Conservation (phyloP, 2,797 vertebrate genomes). For the Astyanax mexicanus region DNA sequence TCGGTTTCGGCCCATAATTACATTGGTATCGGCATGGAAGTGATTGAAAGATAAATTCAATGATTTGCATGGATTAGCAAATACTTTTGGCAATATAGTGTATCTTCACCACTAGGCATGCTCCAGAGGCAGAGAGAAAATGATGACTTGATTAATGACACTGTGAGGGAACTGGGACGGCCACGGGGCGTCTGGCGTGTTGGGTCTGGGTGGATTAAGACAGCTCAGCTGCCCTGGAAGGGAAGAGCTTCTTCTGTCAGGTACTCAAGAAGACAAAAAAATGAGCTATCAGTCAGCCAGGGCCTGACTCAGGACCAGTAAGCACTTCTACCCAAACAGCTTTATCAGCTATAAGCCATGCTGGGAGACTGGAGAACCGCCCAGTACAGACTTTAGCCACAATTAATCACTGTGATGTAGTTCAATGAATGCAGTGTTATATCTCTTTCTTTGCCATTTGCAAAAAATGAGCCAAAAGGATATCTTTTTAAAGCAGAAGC, state of each 20-base stretch:
- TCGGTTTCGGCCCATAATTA: no score
- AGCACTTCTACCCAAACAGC: constrained; percentile 23
- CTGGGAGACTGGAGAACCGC: constrained; percentile 4
- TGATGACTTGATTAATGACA: constrained; percentile 43
- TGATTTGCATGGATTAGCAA: no score
- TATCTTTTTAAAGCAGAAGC: not conserved
- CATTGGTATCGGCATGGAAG: no score
- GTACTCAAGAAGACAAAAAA: constrained; percentile 30
- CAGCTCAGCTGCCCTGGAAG: constrained; percentile 36
- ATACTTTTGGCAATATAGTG: no score
- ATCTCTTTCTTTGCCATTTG: not conserved
- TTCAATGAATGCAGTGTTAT: not conserved
- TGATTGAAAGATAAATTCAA: no score
- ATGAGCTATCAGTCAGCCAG: constrained; percentile 27
- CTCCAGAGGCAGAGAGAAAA: constrained; percentile 9
- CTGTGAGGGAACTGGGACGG: constrained; percentile 2
- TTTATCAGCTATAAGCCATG: constrained; percentile 32
- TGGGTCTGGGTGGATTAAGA: constrained; percentile 46
- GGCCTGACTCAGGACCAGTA: constrained; percentile 3
- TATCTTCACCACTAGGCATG: not conserved
- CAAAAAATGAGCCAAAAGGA: not conserved
- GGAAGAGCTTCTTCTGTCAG: constrained; percentile 22
- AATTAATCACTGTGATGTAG: constrained; percentile 31
- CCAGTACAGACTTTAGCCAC: constrained; percentile 16
- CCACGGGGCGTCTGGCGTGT: constrained; percentile 24